phyloP scores from a whole-genome alignment of 2,888 invertebrate genomes.

The Dynastes grantii region DNA sequence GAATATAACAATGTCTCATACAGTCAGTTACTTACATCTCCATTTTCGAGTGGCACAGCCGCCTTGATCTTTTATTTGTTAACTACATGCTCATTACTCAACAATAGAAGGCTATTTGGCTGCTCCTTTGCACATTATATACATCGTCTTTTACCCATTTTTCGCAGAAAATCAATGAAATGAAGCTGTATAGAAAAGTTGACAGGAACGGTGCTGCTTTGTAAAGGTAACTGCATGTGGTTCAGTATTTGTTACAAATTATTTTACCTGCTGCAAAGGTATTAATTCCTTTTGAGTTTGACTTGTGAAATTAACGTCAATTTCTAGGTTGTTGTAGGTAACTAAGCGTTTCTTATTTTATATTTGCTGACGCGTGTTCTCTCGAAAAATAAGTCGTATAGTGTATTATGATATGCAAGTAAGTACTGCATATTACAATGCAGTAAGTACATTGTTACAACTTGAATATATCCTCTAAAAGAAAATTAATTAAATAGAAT shows the following conservation, averaged over 20 bases:
- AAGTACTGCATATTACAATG: not conserved
- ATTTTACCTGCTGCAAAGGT: slow-evolving; percentile 64
- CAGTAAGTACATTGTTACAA: no score
- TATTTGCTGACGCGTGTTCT: slow-evolving; percentile 30
- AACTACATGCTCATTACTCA: slow-evolving; percentile 64
- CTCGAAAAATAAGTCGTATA: not conserved
- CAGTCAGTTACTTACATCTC: slow-evolving; percentile 65
- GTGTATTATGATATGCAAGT: not conserved
- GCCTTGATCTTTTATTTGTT: slow-evolving; percentile 63
- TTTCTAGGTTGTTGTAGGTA: slow-evolving; percentile 32
- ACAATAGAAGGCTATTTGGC: slow-evolving; percentile 62
- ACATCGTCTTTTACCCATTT: slow-evolving; percentile 57
- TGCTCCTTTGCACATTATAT: slow-evolving; percentile 52
- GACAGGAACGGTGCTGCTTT: slow-evolving; percentile 62
- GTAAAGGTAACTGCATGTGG: slow-evolving; percentile 57
- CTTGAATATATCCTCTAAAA: no score
- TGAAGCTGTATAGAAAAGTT: slow-evolving; percentile 62
- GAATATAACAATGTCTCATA: slow-evolving; percentile 50
- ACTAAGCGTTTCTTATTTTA: slow-evolving; percentile 9
- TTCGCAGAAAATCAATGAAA: slow-evolving; percentile 62
- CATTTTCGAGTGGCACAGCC: slow-evolving; percentile 62
- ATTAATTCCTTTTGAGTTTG: slow-evolving; percentile 55
- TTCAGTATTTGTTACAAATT: slow-evolving; percentile 65
- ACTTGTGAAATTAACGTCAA: slow-evolving; percentile 45
- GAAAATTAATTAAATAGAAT: no score